Percentiles rank a stretch among this genome's conserved stretches.
Conservation (phyloP, 1,140 invertebrate species). For the Venturia canescens region DNA sequence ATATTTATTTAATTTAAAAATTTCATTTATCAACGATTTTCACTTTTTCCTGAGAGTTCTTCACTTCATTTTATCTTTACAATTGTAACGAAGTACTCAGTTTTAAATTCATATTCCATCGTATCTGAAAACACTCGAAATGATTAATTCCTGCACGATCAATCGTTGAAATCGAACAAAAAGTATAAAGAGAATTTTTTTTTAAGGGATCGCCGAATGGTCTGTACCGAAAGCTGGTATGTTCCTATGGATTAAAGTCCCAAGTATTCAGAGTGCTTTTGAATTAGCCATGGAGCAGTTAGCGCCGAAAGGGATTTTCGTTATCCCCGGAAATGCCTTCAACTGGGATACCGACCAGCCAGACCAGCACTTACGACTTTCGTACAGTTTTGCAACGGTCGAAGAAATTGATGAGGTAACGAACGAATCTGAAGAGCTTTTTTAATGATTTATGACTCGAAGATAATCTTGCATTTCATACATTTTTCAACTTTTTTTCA, state of each 20-base stretch:
- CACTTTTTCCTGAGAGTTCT: no score
- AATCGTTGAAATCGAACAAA: no score
- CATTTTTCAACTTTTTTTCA: not conserved
- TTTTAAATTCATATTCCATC: no score
- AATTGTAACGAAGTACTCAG: no score
- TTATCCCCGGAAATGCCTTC: conserved; percentile 78
- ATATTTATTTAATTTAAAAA: no score
- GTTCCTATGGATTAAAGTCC: conserved; percentile 81
- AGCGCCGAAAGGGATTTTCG: conserved; percentile 71
- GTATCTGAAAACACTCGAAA: no score
- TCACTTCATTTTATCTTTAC: no score
- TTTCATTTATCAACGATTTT: no score
- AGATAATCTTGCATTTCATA: no score
- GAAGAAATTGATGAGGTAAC: conserved; percentile 78
- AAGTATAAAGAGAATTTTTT: no score
- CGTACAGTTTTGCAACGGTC: conserved; percentile 75
- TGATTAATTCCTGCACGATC: no score
- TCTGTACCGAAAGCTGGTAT: conserved; percentile 79
- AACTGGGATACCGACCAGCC: conserved; percentile 66
- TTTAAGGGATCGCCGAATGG: conserved; percentile 79
- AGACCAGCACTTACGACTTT: conserved; percentile 76
- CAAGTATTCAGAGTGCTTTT: conserved; percentile 72
- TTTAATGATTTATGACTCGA: not conserved
- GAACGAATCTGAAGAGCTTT: not conserved
- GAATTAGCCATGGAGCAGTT: conserved; percentile 77